Evolutionary conservation across 1,140 invertebrate species (phyloP), one percentile per base, ranked within the genome.

Genomic region (Drosophila kikkawai): DNA sequence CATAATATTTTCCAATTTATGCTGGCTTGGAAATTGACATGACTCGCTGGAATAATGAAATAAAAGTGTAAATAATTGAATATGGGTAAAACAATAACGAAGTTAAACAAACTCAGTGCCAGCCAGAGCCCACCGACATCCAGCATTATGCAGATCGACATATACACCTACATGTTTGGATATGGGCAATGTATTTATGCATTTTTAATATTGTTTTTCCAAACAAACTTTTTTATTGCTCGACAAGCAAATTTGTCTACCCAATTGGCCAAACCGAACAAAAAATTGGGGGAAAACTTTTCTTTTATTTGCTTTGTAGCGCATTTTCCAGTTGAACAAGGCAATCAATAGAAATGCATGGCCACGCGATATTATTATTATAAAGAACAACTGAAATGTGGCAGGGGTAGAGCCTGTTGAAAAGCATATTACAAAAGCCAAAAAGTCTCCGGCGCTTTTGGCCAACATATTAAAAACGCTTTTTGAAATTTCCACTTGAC

Each of bases 401-500:
- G 36, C 44, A 26, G 53, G 48, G 57, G 8, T 3, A 59, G 42
- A 41, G 42, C 17, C 57, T 42, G 51, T 51, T 44, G 57, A 70
- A 61, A 74, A 45, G 47, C 60, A 77, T 79, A 78, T 78, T 85
- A 80, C 64, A 75, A 78, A 69, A 79, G 78, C 57, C 69, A 61
- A 68, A 76, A 74, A 67, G 73, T 50, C 55, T 47, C 15, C 51
- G 64, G 36, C 32, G 70, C 63, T 80, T 76, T 78, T 69, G 67
- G 61, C 26, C 44, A 55, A 75, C 63, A 80, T 80, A 80, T 75
- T 80, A 80, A 80, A 80, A 80, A 69, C 64, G 79, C 70, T 80
- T 80, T 80, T 80, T 64, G 57, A 81, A 88, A 79, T 83, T 88
- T 88, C 80, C 80, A 80, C 84, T 84, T 75, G 84, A 88, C 84